A percentile compares a stretch with the other conserved stretches of the same genome.
phyloP scores from a whole-genome alignment of 1,140 invertebrate genomes.

The Drosophila bocqueti region DNA sequence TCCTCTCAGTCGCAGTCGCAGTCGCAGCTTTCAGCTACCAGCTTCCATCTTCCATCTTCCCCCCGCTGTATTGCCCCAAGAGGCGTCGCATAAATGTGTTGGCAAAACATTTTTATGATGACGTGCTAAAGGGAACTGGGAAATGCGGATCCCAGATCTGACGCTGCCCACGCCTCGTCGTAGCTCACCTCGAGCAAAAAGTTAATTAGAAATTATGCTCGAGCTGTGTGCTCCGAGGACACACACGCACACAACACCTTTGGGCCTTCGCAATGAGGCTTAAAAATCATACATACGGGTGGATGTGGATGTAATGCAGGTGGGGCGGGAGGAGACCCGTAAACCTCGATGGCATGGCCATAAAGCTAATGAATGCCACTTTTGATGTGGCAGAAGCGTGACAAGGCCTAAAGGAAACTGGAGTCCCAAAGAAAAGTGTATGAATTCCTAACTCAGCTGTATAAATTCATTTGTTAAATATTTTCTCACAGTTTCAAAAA shows the following conservation, averaged over 20 bases:
- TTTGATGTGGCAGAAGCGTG: conserved; percentile 47
- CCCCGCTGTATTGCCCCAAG: conserved; percentile 41
- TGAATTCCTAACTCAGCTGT: background rate
- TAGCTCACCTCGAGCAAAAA: conserved; percentile 60
- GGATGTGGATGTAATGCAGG: background rate
- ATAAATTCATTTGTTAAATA: too few relatives aligned
- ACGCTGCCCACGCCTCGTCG: conserved; percentile 5
- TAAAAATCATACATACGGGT: conserved; percentile 42
- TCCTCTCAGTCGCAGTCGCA: background rate
- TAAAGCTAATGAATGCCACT: conserved; percentile 68
- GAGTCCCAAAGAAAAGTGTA: background rate
- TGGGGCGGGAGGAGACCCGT: conserved; percentile 10
- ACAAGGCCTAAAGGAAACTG: conserved; percentile 39
- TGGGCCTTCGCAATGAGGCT: conserved; percentile 54
- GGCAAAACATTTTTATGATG: conserved; percentile 81
- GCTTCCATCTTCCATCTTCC: background rate
- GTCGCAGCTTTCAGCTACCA: background rate
- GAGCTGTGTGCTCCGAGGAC: conserved; percentile 52
- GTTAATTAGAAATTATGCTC: conserved; percentile 83
- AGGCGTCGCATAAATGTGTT: conserved; percentile 73
- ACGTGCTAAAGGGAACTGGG: conserved; percentile 78
- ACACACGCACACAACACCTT: conserved; percentile 49
- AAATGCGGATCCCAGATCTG: conserved; percentile 22
- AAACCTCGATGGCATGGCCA: conserved; percentile 36
- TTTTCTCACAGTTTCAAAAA: background rate